phyloP scores from a whole-genome alignment of 2,797 vertebrate genomes.

The Lagorchestes hirsutus region DNA sequence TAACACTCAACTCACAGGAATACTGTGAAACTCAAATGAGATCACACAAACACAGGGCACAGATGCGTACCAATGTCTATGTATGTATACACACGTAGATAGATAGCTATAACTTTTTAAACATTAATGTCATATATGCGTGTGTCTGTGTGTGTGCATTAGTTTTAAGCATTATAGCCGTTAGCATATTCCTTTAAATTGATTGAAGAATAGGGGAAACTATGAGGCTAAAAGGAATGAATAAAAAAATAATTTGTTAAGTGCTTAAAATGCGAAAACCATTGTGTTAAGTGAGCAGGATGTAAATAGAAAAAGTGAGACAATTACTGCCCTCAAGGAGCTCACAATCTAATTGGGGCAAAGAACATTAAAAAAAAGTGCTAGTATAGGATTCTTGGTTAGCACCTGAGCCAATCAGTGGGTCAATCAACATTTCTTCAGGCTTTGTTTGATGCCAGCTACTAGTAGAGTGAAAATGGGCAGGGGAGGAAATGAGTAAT shows the following conservation, averaged over 20 bases:
- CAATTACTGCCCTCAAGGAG: not conserved
- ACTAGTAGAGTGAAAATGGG: not conserved
- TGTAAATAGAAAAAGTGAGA: not conserved
- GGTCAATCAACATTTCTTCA: not conserved
- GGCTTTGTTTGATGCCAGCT: not conserved
- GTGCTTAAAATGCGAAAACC: not conserved
- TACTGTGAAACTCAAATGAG: not conserved
- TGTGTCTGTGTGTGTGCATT: too few species aligned
- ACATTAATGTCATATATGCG: not conserved
- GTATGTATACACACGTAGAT: not conserved
- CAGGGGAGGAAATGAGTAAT: not conserved
- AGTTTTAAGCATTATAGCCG: not conserved
- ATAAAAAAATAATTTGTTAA: not conserved
- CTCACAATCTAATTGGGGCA: not conserved
- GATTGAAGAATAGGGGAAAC: not conserved
- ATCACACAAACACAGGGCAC: not conserved
- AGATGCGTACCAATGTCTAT: not conserved
- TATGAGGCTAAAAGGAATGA: not conserved
- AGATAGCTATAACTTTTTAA: not conserved
- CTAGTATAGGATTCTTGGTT: not conserved
- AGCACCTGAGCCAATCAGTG: not conserved
- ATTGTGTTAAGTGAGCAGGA: not conserved
- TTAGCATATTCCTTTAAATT: not conserved
- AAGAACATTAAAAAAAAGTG: not conserved
- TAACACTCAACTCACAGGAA: not conserved